These are phyloP conservation scores for Acromyrmex charruanus DNA, from an alignment of 1,140 invertebrate genomes.

Conservation along the genomic window DNA sequence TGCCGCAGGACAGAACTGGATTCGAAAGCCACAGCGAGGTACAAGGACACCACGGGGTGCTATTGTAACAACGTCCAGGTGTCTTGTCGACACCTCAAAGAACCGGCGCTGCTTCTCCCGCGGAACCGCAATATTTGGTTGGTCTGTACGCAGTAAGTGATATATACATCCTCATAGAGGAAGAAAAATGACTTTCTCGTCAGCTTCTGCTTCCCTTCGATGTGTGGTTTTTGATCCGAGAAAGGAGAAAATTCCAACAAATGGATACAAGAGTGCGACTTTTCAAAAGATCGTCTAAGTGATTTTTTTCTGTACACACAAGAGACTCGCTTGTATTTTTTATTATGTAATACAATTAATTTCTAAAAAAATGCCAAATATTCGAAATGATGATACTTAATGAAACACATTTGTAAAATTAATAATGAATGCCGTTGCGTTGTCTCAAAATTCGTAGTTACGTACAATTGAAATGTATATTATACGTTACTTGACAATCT, in stretches of 20 bases:
- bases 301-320: too few species aligned
- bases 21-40: constrained; percentile 31
- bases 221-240: constrained; percentile 25
- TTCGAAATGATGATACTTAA: neutral
- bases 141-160: constrained; percentile 37
- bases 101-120: constrained; percentile 52
- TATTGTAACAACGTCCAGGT: constrained; percentile 77
- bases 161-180: constrained; percentile 17
- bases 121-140: constrained; percentile 50
- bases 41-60: constrained; percentile 67
- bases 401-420: neutral
- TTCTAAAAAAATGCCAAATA: neutral
- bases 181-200: constrained; percentile 69
- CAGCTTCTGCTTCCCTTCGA: neutral
- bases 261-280: neutral
- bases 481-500: too few species aligned
- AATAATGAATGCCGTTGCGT: neutral
- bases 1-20: constrained; percentile 63
- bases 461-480: too few species aligned
- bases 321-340: neutral
- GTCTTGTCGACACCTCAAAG: constrained; percentile 77
- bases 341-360: neutral
- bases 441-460: neutral
- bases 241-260: neutral
- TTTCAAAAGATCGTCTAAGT: neutral